A percentile compares a stretch with the other conserved stretches of the same genome.
Evolutionary conservation across 2,888 invertebrate species (phyloP).

Genomic region (Cryptops parisi): DNA sequence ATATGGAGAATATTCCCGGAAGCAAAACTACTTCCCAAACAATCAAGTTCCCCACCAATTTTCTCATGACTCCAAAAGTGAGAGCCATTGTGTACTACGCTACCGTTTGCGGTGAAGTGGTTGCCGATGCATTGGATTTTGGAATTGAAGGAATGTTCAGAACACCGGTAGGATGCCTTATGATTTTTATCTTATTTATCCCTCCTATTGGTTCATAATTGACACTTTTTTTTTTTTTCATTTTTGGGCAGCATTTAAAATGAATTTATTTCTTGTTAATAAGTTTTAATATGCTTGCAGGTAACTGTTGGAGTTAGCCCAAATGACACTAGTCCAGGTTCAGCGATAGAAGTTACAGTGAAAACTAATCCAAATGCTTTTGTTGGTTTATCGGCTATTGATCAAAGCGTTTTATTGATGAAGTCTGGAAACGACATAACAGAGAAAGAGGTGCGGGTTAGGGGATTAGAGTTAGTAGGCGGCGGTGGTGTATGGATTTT

Average conservation of each 20-base stretch:
- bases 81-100: conserved; percentile 33
- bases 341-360: conserved; percentile 29
- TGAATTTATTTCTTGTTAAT: too few relatives aligned
- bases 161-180: conserved; percentile 27
- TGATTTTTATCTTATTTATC: conserved; percentile 11
- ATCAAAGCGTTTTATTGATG: conserved; percentile 36
- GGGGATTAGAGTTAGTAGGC: neutral
- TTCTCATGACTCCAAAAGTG: conserved; percentile 31
- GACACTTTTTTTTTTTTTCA: neutral
- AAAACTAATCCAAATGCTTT: conserved; percentile 33
- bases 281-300: conserved; percentile 18
- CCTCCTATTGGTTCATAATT: neutral
- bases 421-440: conserved; percentile 38
- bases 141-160: conserved; percentile 32
- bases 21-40: conserved; percentile 22
- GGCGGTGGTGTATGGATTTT: too few relatives aligned
- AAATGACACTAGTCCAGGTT: conserved; percentile 29
- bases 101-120: conserved; percentile 30
- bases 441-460: conserved; percentile 28
- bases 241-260: too few relatives aligned
- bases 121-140: conserved; percentile 37
- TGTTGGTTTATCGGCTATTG: conserved; percentile 35
- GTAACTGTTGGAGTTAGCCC: conserved; percentile 24
- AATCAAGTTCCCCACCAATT: conserved; percentile 28
- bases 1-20: conserved; percentile 24